Conservation (phyloP, 2,113 vertebrate genomes). For the Grallaria varia region DNA sequence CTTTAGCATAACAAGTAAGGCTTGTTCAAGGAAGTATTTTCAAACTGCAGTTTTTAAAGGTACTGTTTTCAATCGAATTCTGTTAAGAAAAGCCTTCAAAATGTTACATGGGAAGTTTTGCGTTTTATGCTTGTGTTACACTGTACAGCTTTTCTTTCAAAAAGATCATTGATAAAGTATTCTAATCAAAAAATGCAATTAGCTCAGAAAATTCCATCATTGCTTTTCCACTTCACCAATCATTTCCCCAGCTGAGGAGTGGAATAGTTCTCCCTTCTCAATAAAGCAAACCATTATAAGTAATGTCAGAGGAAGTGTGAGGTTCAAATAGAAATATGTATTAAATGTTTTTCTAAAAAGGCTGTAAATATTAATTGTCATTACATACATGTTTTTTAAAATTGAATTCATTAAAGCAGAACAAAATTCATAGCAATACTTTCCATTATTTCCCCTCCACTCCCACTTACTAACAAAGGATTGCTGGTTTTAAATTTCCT, state of each 20-base stretch:
- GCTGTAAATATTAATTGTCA: background rate
- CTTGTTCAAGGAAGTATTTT: background rate
- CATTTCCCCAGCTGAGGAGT: background rate
- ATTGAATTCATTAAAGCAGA: slow-evolving; percentile 7
- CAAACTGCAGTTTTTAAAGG: background rate
- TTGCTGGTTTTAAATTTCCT: background rate
- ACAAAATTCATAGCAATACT: background rate
- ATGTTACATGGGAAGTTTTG: background rate
- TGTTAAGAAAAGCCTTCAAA: background rate
- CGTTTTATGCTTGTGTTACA: background rate
- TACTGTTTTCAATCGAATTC: background rate
- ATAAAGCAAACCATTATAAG: slow-evolving; percentile 9
- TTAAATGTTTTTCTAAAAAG: slow-evolving; percentile 2
- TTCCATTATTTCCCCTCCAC: background rate
- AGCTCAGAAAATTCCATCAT: slow-evolving; percentile 43
- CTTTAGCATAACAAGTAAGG: background rate
- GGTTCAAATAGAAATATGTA: background rate
- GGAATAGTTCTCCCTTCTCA: background rate
- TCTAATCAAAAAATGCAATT: slow-evolving; percentile 27
- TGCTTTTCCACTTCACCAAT: slow-evolving; percentile 24
- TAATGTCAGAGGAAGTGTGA: slow-evolving; percentile 7
- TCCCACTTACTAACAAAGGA: background rate
- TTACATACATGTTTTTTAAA: background rate
- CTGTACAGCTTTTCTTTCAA: background rate
- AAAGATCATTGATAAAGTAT: slow-evolving; percentile 14